Percentiles rank a stretch among this genome's conserved stretches.
Evolutionary conservation across 2,888 invertebrate genomes (phyloP).

Genomic region (Pachliopta kotzebuea): DNA sequence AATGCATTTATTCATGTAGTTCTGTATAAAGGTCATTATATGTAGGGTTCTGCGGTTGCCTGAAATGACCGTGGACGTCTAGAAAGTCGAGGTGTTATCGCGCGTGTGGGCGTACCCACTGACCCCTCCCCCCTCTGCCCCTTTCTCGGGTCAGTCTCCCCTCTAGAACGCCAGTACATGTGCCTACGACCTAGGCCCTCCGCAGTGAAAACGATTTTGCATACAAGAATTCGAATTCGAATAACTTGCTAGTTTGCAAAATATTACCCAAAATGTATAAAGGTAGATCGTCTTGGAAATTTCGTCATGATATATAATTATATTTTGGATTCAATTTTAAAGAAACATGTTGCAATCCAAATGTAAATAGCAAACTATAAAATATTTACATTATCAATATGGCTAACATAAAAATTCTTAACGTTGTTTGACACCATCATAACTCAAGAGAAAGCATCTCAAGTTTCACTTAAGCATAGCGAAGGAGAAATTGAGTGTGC

Average conservation of each 20-base stretch:
- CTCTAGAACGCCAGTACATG: slow-evolving; percentile 9
- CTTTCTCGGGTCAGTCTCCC: slow-evolving; percentile 16
- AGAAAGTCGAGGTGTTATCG: slow-evolving; percentile 41
- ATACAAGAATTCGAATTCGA: slow-evolving; percentile 3
- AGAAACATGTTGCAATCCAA: background rate
- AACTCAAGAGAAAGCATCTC: slow-evolving; percentile 54
- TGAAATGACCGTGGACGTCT: slow-evolving; percentile 37
- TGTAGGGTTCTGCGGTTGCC: slow-evolving; percentile 32
- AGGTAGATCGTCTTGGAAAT: too few species aligned
- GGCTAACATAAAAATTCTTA: slow-evolving; percentile 8
- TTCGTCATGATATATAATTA: too few species aligned
- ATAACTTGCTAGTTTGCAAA: background rate
- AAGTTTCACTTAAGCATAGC: slow-evolving; percentile 57
- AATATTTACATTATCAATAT: too few species aligned
- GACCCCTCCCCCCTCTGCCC: slow-evolving; percentile 32
- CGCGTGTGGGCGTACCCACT: slow-evolving; percentile 53
- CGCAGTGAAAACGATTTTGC: slow-evolving; percentile 9
- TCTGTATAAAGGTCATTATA: slow-evolving; percentile 11
- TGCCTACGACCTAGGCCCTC: slow-evolving; percentile 15
- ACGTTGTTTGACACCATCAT: slow-evolving; percentile 22
- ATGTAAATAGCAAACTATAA: background rate
- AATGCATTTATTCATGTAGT: slow-evolving; percentile 27
- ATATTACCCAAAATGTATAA: too few species aligned
- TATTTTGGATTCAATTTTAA: background rate
- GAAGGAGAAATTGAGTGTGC: slow-evolving; percentile 61